Base-by-base conservation (phyloP, 2,888 invertebrate species). In the Himalopsyche tibetana region DNA sequence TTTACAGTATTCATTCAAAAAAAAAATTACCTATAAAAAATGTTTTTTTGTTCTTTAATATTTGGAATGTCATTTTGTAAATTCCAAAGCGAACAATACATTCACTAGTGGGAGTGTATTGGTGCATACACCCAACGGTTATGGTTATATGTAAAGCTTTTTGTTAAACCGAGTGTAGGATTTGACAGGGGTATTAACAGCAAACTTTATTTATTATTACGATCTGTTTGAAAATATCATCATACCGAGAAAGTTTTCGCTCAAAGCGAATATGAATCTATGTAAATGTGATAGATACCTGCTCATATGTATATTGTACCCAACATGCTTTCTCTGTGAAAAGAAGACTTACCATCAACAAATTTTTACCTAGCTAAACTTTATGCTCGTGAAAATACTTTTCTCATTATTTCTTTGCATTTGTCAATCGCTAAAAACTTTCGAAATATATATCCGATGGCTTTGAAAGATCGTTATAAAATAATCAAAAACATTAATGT, bases 221-320 rank as follows among this genome's bases (percentile, higher is more conserved):
- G 83, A 85, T 79, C 63, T 80, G 79, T 80, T 85, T 79, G 80
- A 82, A 83, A 85, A 83, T 69, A 83, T 83, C 82, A 81, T 80
- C 63, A 42, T 63, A 8, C 81, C 19, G 42, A 45, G 45, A 81
- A 81, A 81, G n/a, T 81, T 81, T 51, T 17, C 11, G 12, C 81
- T 81, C 45, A 51, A 51, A 81, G 42, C 51, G 19, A 40, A 28
- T 81, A 19, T 63, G 63, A 63, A 63, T 63, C 63, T 28, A 63
- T 63, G 63, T 63, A 63, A 63, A 19, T 63, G 28, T 11, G 19
- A 28, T 63, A 28, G 28, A 63, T 63, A 19, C 63, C 0, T 19
- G 0, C 63, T 19, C 63, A 63, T 63, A 63, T 19, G 28, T 63
- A 15, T 63, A 63, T 63, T 63, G 4, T 63, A 63, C 11, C 63